A percentile compares a stretch with the other conserved stretches of the same genome.
Conservation (phyloP, 2,797 vertebrate genomes). For the Anisognathus igniventris region DNA sequence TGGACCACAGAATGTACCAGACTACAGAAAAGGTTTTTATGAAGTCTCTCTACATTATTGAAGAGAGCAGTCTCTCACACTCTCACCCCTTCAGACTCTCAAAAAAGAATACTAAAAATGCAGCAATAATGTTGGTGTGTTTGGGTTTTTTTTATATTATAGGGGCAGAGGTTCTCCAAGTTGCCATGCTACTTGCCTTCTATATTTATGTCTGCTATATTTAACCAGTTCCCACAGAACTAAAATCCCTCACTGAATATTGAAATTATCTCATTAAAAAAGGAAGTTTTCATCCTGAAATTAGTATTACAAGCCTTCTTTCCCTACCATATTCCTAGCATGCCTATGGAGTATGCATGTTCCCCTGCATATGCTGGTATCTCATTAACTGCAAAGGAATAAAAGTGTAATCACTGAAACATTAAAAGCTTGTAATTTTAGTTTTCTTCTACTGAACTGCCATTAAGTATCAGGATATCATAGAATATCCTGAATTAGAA, state of each 20-base stretch:
- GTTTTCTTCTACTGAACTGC: background rate
- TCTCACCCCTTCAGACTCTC: background rate
- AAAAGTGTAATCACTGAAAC: background rate
- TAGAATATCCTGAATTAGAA: background rate
- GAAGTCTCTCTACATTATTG: background rate
- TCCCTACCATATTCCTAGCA: background rate
- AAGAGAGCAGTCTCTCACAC: background rate
- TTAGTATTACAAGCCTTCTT: background rate
- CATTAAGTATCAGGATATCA: background rate
- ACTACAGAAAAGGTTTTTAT: background rate
- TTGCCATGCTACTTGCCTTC: background rate
- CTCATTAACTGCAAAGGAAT: background rate
- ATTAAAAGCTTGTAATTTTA: background rate
- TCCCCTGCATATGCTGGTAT: background rate
- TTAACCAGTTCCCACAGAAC: constrained; percentile 26
- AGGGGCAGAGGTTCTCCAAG: background rate
- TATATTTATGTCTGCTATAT: constrained; percentile 10
- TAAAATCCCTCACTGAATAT: background rate
- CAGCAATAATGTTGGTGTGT: background rate
- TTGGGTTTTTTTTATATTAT: background rate
- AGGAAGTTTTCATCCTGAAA: background rate
- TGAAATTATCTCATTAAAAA: background rate
- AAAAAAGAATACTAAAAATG: background rate
- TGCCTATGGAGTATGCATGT: background rate
- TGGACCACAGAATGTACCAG: rapidly evolving